phyloP scores from a whole-genome alignment of 2,797 vertebrate genomes.

The Capromys pilorides region DNA sequence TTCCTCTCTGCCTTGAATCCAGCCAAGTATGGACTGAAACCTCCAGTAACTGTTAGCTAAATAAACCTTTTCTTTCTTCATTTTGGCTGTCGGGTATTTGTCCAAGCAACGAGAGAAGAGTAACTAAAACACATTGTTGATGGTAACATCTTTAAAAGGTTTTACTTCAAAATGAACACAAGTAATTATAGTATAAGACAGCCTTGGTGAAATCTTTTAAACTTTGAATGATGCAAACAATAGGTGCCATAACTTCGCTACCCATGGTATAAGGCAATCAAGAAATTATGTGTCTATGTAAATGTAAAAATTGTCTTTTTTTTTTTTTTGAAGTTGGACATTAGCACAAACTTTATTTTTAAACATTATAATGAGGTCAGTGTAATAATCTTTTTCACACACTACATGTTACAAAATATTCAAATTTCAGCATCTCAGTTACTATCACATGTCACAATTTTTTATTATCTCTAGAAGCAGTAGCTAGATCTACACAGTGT shows the following conservation, averaged over 20 bases:
- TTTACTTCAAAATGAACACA: not conserved
- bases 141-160: not conserved
- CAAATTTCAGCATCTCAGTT: slow-evolving; percentile 51
- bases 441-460: not conserved
- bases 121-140: no score
- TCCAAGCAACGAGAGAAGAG: no score
- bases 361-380: slow-evolving; percentile 6
- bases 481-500: not conserved
- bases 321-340: not conserved
- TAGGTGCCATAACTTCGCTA: not conserved
- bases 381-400: slow-evolving; percentile 28
- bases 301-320: not conserved
- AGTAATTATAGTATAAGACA: not conserved
- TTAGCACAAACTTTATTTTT: not conserved
- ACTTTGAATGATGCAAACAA: not conserved
- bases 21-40: no score
- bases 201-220: not conserved
- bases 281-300: not conserved
- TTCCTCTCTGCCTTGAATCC: no score
- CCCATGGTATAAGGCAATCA: not conserved
- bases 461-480: slow-evolving; percentile 27
- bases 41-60: no score
- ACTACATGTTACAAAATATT: slow-evolving; percentile 17
- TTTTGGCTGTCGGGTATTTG: no score
- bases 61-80: no score